Evolutionary conservation across 2,113 vertebrate species (phyloP).

Genomic region (Microtus pennsylvanicus): DNA sequence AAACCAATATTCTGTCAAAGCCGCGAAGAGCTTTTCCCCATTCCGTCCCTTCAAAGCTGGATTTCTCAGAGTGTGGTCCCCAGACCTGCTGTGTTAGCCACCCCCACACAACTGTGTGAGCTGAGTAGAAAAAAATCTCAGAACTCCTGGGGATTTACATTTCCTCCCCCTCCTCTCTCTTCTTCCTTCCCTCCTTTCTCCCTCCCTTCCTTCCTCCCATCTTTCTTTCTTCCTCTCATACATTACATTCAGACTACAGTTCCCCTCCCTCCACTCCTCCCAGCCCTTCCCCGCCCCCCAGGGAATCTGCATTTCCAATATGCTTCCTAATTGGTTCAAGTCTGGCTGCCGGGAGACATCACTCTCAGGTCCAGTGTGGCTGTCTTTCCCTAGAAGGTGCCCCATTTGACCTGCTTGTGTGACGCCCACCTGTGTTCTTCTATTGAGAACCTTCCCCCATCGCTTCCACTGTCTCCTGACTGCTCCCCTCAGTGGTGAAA

Average conservation of each 20-base stretch:
- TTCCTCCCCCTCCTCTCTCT: neutral
- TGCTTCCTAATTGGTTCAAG: neutral
- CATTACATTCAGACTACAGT: neutral
- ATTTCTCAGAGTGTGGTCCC: slow-evolving; percentile 24
- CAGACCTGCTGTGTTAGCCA: neutral
- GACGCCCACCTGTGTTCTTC: neutral
- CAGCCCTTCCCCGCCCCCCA: neutral
- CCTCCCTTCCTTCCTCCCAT: too few relatives aligned
- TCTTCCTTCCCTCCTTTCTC: fast-evolving
- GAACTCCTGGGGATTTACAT: neutral
- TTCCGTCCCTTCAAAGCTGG: neutral
- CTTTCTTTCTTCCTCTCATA: too few relatives aligned
- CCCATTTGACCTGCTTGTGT: neutral
- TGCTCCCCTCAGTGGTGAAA: neutral
- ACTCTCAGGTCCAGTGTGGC: neutral
- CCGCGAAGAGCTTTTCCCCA: neutral
- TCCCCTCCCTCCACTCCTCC: neutral
- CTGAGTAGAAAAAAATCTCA: neutral
- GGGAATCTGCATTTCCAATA: neutral
- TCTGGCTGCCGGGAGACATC: neutral
- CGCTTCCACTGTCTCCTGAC: neutral
- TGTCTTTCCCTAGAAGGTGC: neutral
- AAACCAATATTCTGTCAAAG: slow-evolving; percentile 52
- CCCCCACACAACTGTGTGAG: neutral
- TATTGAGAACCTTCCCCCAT: fast-evolving